These are phyloP conservation scores for Belonocnema kinseyi DNA, from an alignment of 1,140 invertebrate genomes.

Conservation along the genomic window DNA sequence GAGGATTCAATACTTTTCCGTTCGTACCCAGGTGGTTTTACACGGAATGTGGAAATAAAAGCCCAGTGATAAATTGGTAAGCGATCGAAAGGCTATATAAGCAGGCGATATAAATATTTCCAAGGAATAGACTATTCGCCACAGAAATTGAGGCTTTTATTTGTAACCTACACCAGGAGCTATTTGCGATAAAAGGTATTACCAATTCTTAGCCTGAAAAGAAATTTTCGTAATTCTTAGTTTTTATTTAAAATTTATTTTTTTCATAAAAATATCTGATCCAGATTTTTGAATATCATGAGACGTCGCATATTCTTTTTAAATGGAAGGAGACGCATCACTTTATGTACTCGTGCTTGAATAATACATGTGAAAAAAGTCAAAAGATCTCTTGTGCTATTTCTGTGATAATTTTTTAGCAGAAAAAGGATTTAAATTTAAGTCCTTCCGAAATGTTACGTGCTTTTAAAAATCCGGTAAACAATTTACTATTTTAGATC, in stretches of 20 bases:
- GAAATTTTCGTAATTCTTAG: no score
- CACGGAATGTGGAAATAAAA: constrained; percentile 34
- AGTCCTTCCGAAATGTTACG: not conserved
- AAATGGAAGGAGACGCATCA: constrained; percentile 29
- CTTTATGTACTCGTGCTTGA: not conserved
- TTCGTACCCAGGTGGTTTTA: constrained; percentile 34
- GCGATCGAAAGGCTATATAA: constrained; percentile 42
- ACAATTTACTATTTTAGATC: no score
- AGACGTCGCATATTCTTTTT: constrained; percentile 16
- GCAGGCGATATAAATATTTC: constrained; percentile 37
- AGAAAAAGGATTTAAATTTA: constrained; percentile 16
- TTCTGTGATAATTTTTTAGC: constrained; percentile 18
- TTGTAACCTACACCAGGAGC: constrained; percentile 32
- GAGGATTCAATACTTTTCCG: constrained; percentile 44
- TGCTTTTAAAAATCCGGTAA: not conserved
- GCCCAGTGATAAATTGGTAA: constrained; percentile 54
- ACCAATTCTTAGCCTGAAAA: constrained; percentile 19
- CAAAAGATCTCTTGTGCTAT: not conserved
- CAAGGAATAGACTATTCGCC: not conserved
- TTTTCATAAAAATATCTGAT: not conserved
- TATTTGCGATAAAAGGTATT: constrained; percentile 22
- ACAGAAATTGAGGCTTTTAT: constrained; percentile 33
- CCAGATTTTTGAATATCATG: constrained; percentile 6
- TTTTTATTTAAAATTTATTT: no score
- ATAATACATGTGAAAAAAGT: constrained; percentile 21